phyloP scores from a whole-genome alignment of 2,113 vertebrate genomes.

The Sula dactylatra region DNA sequence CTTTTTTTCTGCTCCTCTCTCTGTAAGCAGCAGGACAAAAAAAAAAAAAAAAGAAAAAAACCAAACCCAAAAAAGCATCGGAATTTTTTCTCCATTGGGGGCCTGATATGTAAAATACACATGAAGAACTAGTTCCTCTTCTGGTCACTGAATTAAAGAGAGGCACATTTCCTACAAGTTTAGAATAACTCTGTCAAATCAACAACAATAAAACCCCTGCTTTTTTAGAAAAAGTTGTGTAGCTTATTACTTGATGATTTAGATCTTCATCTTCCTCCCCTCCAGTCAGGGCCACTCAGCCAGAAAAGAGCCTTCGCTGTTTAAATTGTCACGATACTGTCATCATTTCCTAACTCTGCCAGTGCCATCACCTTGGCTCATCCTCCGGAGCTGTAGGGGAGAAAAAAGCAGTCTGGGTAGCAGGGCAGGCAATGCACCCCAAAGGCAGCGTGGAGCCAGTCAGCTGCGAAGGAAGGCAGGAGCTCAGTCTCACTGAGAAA shows the following conservation, averaged over 20 bases:
- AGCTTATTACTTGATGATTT: conserved; percentile 60
- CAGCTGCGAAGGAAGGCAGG: not conserved
- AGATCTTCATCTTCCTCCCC: conserved; percentile 24
- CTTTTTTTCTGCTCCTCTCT: not conserved
- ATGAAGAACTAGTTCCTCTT: conserved; percentile 52
- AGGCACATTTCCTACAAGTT: conserved; percentile 50
- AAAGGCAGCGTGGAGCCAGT: not conserved
- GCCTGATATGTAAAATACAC: conserved; percentile 13
- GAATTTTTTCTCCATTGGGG: conserved; percentile 46
- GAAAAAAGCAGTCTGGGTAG: not conserved
- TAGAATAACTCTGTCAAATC: conserved; percentile 66
- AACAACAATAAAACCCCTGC: conserved; percentile 34
- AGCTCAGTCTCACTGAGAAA: conserved; percentile 23
- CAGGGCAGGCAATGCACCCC: not conserved
- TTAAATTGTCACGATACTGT: conserved; percentile 43
- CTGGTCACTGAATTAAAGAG: conserved; percentile 59
- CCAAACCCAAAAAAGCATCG: not conserved
- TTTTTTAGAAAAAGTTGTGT: conserved; percentile 31
- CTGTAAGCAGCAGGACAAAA: not conserved
- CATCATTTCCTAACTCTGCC: conserved; percentile 29
- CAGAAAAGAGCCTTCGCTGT: conserved; percentile 53
- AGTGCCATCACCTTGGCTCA: not conserved
- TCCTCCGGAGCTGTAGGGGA: not conserved
- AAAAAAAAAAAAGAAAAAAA: not conserved
- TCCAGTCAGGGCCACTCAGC: conserved; percentile 16